phyloP scores from a whole-genome alignment of 2,888 invertebrate genomes.

The Dichetophora obliterata region DNA sequence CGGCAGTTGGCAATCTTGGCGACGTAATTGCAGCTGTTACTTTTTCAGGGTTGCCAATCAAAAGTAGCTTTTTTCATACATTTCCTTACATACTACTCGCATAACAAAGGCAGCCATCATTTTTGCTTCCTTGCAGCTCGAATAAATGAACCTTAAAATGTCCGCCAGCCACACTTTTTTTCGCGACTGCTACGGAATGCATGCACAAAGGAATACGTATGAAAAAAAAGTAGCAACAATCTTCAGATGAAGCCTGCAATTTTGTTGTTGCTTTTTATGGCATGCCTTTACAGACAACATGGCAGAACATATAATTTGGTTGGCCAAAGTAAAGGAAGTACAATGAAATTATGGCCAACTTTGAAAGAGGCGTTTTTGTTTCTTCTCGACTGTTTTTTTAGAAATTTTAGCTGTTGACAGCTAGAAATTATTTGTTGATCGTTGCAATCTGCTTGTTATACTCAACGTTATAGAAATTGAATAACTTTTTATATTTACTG shows the following conservation, averaged over 20 bases:
- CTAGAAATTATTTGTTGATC: slow-evolving; percentile 53
- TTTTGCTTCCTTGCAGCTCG: background rate
- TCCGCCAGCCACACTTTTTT: background rate
- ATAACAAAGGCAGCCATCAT: too few species aligned
- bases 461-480: too few species aligned
- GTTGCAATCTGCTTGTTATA: too few species aligned
- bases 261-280: slow-evolving; percentile 51
- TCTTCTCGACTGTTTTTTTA: slow-evolving; percentile 8
- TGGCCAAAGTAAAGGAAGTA: background rate
- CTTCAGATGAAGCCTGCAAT: slow-evolving; percentile 47
- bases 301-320: slow-evolving; percentile 63
- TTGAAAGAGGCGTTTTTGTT: slow-evolving; percentile 24
- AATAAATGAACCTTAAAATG: background rate
- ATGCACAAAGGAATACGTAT: too few species aligned
- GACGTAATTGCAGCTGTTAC: background rate
- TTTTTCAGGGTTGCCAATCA: slow-evolving; percentile 4
- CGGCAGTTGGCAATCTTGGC: background rate
- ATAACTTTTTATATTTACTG: too few species aligned
- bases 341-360: background rate
- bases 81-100: too few species aligned
- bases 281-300: slow-evolving; percentile 59
- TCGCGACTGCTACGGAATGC: too few species aligned
- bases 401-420: slow-evolving; percentile 58
- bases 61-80: background rate
- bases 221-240: background rate